Conservation (phyloP, 2,888 invertebrate species). For the Alloscopus bannaensis region DNA sequence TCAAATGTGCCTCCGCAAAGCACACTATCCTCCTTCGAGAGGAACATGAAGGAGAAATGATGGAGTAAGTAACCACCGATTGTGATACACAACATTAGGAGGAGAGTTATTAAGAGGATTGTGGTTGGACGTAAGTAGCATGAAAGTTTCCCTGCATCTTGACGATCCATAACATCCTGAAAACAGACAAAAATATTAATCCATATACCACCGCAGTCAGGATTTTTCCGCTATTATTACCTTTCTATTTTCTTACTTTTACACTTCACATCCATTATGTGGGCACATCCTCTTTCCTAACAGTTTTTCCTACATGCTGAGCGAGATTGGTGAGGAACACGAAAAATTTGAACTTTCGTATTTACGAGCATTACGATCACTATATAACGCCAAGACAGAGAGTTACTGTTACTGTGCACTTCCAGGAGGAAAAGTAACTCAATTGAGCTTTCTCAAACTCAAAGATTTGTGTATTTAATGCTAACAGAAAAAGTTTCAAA, state of each 20-base stretch:
- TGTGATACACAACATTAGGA: slow-evolving; percentile 65
- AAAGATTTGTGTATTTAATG: slow-evolving; percentile 36
- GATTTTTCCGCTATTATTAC: background rate
- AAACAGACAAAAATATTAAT: slow-evolving; percentile 2
- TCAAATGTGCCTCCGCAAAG: slow-evolving; percentile 53
- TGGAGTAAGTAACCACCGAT: slow-evolving; percentile 66
- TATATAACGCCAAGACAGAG: too few relatives aligned
- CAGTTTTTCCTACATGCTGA: too few relatives aligned
- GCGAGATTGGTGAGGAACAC: too few relatives aligned
- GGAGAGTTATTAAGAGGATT: slow-evolving; percentile 64
- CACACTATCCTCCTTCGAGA: slow-evolving; percentile 49
- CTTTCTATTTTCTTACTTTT: too few relatives aligned
- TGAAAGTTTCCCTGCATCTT: slow-evolving; percentile 63
- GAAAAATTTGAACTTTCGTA: too few relatives aligned
- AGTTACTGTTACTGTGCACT: too few relatives aligned
- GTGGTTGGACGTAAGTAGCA: slow-evolving; percentile 67
- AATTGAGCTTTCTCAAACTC: background rate
- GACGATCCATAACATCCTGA: slow-evolving; percentile 68
- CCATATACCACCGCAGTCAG: slow-evolving; percentile 7
- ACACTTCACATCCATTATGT: too few relatives aligned
- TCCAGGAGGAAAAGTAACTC: too few relatives aligned
- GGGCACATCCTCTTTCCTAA: too few relatives aligned
- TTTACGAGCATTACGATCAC: too few relatives aligned
- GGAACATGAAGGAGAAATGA: slow-evolving; percentile 66
- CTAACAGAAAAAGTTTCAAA: slow-evolving; percentile 29